Evolutionary conservation across 2,888 invertebrate genomes (phyloP).

Genomic region (Lampropteryx suffumata): DNA sequence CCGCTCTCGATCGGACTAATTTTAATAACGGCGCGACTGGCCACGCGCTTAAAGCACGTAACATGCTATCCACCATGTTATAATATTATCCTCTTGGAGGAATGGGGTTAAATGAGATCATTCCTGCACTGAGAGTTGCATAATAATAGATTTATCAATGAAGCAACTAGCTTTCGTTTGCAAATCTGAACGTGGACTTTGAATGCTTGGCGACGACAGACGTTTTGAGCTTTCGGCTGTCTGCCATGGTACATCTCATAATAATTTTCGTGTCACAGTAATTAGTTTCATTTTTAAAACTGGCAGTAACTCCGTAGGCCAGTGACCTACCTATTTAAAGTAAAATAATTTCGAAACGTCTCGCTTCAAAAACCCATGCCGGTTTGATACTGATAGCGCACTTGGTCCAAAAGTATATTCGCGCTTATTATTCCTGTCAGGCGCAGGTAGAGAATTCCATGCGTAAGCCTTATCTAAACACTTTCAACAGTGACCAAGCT

Average conservation of each 20-base stretch:
- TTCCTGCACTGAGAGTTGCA: constrained; percentile 12
- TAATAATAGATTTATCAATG: constrained; percentile 20
- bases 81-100: constrained; percentile 32
- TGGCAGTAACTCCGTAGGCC: too few relatives aligned
- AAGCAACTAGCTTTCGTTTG: constrained; percentile 10
- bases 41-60: constrained; percentile 59
- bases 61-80: constrained; percentile 52
- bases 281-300: too few relatives aligned
- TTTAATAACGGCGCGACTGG: constrained; percentile 71
- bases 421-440: too few relatives aligned
- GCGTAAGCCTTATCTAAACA: constrained; percentile 3
- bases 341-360: too few relatives aligned
- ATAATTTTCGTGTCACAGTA: too few relatives aligned
- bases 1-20: constrained; percentile 78
- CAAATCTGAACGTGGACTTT: constrained; percentile 7
- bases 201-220: constrained; percentile 4
- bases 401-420: too few relatives aligned
- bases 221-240: neutral
- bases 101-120: constrained; percentile 38
- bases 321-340: too few relatives aligned
- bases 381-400: too few relatives aligned
- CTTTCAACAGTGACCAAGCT: constrained; percentile 85
- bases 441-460: neutral
- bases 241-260: neutral
- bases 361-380: too few relatives aligned